Evolutionary conservation across 2,113 vertebrate genomes (phyloP).

Genomic region (Syngnathus typhle): DNA sequence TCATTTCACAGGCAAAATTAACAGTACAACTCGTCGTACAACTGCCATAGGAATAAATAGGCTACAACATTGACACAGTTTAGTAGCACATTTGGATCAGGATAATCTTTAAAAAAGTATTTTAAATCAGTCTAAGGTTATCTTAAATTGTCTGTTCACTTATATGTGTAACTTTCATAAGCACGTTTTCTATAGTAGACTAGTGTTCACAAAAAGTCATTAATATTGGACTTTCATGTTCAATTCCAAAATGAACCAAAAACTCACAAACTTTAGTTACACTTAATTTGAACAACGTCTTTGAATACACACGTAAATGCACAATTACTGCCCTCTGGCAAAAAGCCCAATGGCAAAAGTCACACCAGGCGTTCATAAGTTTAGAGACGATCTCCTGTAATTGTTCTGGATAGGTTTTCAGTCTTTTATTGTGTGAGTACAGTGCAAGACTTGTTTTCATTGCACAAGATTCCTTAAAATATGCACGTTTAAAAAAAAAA

Average conservation of each 20-base stretch:
- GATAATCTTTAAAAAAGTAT: conserved; percentile 10
- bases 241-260: too few relatives aligned
- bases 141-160: too few relatives aligned
- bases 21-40: background rate
- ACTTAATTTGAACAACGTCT: too few relatives aligned
- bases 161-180: too few relatives aligned
- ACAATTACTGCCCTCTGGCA: too few relatives aligned
- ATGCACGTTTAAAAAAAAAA: conserved; percentile 63
- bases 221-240: too few relatives aligned
- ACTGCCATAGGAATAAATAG: conserved; percentile 56
- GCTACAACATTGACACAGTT: conserved; percentile 47
- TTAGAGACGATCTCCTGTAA: too few relatives aligned
- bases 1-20: background rate
- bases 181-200: too few relatives aligned
- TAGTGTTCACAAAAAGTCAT: too few relatives aligned
- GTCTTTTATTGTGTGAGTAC: conserved; percentile 59
- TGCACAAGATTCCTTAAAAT: conserved; percentile 62
- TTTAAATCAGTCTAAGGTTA: too few relatives aligned
- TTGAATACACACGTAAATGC: too few relatives aligned
- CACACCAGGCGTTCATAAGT: background rate
- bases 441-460: conserved; percentile 62
- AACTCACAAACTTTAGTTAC: too few relatives aligned
- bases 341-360: background rate
- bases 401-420: background rate
- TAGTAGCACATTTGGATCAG: conserved; percentile 42